Conservation (phyloP, 2,113 vertebrate species). For the Cavia porcellus region DNA sequence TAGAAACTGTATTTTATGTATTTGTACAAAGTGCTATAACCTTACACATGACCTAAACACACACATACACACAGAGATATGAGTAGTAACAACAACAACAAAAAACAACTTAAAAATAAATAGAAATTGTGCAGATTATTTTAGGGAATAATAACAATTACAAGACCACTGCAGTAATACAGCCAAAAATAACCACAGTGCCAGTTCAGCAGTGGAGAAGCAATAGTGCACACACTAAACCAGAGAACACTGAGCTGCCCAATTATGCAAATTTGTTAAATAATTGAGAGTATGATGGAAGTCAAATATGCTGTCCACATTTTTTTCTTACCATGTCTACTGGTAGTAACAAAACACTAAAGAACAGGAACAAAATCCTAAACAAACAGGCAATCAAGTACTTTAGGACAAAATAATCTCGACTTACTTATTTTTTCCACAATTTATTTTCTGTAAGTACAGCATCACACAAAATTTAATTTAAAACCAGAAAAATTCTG, state of each 20-base stretch:
- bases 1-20: neutral
- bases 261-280: neutral
- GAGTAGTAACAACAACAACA: neutral
- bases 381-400: neutral
- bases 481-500: neutral
- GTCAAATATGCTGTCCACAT: too few relatives aligned
- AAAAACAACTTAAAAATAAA: neutral
- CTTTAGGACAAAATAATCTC: neutral
- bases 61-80: neutral
- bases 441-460: neutral
- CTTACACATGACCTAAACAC: neutral
- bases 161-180: neutral
- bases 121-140: neutral
- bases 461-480: neutral
- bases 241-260: neutral
- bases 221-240: neutral
- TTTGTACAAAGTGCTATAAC: neutral
- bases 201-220: neutral
- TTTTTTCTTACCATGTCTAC: neutral
- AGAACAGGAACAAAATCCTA: neutral
- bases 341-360: neutral
- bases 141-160: neutral
- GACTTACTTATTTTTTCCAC: neutral
- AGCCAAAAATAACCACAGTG: neutral
- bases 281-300: neutral